Percentiles rank a stretch among this genome's conserved stretches.
These are phyloP conservation scores for Neolamprologus variostigma DNA, from an alignment of 2,113 vertebrate genomes.

Conservation along the genomic window DNA sequence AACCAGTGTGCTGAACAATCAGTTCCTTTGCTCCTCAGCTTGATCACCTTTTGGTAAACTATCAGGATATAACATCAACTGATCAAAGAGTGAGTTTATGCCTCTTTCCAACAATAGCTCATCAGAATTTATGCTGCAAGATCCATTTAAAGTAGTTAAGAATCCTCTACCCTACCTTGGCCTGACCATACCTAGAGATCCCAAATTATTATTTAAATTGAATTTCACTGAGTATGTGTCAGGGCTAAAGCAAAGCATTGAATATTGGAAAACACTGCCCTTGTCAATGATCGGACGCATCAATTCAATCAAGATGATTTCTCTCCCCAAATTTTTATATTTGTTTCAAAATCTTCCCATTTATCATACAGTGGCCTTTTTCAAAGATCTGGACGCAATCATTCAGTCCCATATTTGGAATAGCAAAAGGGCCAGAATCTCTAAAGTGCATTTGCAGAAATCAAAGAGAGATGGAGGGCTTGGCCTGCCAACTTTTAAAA, in stretches of 20 bases:
- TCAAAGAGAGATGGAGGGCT: neutral
- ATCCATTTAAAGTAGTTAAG: neutral
- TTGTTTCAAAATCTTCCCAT: neutral
- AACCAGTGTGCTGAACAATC: neutral
- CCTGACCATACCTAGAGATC: neutral
- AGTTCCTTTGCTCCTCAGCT: neutral
- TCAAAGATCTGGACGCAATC: neutral
- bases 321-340: neutral
- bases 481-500: neutral
- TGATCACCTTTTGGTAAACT: neutral
- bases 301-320: neutral
- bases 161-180: neutral
- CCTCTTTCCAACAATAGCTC: neutral
- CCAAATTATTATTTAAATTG: neutral
- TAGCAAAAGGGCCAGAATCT: neutral
- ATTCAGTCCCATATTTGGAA: neutral
- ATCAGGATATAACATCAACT: neutral
- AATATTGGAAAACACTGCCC: neutral
- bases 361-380: neutral
- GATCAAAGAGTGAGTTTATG: neutral
- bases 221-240: neutral
- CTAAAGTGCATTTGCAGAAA: neutral
- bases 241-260: neutral
- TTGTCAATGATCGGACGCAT: rapidly evolving
- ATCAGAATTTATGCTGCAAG: neutral